Base-by-base conservation (phyloP, 2,113 vertebrate species). In the Monarcha castaneiventris region DNA sequence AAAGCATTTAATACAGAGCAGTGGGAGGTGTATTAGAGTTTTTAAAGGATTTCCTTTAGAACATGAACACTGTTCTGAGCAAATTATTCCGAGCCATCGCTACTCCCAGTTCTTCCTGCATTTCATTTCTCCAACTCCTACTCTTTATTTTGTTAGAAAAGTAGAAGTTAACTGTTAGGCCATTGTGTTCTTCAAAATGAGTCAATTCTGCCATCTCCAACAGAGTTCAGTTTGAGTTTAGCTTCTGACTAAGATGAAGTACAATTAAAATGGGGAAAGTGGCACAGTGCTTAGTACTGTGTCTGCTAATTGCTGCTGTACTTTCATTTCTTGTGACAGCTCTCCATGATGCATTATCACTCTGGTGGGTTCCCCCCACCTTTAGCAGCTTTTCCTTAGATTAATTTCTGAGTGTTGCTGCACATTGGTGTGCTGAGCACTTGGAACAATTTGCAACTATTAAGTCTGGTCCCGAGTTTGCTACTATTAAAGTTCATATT, bases 281-380 rank as follows among this genome's bases (percentile, higher is more conserved):
- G 35, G 86, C 76, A 91, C 87, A 80, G 89, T 94, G 94, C 92
- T 90, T 94, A 92, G 95, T 85, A 91, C 81, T 67, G 84, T 69
- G 86, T 75, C 95, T 96, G 77, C 75, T 97, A 97, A 97, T 97
- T 96, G 93, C 93, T 96, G 81, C 72, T 72, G 79, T 94, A 90
- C 90, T 97, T 96, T 96, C 89, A 88, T 93, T 94, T 94, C 94
- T 95, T 94, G 86, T 97, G 95, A 96, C 96, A 96, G 93, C 84
- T 95, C 91, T 94, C 92, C 61, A n/a, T 67, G 94, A 94, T 93
- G 69, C 91, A 91, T 96, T 97, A 94, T 91, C 92, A 87, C 76
- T 88, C 89, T 88, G 73, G 89, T 94, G 73, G 66, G 29, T 88
- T 95, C 79, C 74, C 89, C 73, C 71, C 54, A 67, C 84, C 71